Conservation (phyloP, 2,113 vertebrate species). For the Neomonachus schauinslandi region DNA sequence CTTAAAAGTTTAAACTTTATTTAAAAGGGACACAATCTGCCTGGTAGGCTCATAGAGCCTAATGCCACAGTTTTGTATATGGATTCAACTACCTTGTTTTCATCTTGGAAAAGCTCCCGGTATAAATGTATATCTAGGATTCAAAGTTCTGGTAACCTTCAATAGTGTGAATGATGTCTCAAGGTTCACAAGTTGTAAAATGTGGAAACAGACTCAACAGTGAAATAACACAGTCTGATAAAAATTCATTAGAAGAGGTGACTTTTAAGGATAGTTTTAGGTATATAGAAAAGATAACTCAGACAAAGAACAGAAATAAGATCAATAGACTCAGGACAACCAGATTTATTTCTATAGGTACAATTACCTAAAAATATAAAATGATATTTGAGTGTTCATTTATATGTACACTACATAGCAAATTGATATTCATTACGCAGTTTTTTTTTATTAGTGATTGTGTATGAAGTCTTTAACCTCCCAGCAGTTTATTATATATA, state of each 20-base stretch:
- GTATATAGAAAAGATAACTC: not conserved
- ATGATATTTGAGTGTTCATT: not conserved
- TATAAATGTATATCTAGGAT: not conserved
- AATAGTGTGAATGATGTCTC: not conserved
- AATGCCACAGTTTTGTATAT: not conserved
- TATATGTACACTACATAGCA: not conserved
- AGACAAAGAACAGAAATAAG: not conserved
- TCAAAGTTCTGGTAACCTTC: not conserved
- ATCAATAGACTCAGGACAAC: not conserved
- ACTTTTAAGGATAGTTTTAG: not conserved
- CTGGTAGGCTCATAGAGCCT: not conserved
- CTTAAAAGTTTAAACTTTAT: not conserved
- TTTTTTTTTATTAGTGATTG: not conserved
- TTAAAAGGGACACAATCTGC: not conserved
- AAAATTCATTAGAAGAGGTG: not conserved
- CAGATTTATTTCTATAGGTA: not conserved
- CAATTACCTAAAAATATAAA: not conserved
- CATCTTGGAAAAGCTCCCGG: not conserved
- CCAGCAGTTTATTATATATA: not conserved
- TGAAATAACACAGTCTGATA: not conserved
- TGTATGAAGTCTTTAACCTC: conserved; percentile 36
- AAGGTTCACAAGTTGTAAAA: not conserved
- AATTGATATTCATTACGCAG: not conserved
- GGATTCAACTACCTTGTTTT: not conserved
- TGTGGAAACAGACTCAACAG: not conserved